phyloP scores from a whole-genome alignment of 2,888 invertebrate species.

The Ceriagrion tenellum region DNA sequence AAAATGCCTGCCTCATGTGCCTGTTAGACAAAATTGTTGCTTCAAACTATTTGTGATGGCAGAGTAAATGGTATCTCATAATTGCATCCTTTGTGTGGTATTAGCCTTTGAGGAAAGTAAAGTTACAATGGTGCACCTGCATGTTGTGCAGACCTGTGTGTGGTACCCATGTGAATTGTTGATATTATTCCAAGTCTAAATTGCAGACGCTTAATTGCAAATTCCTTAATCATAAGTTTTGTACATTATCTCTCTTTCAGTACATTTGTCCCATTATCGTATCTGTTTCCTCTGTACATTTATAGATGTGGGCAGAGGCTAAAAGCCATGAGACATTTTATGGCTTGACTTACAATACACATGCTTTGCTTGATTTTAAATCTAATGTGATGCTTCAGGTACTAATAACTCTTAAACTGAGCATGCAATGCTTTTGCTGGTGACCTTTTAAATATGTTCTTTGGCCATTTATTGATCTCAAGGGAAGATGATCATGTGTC shows the following conservation, averaged over 20 bases:
- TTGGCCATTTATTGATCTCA: not conserved
- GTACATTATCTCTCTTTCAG: not conserved
- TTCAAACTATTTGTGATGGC: not conserved
- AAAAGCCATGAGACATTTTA: not conserved
- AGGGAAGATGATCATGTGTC: not conserved
- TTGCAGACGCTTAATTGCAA: not conserved
- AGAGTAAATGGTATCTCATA: not conserved
- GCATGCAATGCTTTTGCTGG: slow-evolving; percentile 46
- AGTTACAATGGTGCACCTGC: not conserved
- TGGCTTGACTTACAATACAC: not conserved
- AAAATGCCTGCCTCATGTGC: not conserved
- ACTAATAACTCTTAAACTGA: not conserved
- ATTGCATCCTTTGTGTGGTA: not conserved
- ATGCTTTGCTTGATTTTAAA: slow-evolving; percentile 42
- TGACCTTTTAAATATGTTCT: not conserved
- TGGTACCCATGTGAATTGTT: not conserved
- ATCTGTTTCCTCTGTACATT: not conserved
- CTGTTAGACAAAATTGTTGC: not conserved
- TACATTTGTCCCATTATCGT: not conserved
- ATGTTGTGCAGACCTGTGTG: slow-evolving; percentile 1
- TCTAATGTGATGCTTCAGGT: not conserved
- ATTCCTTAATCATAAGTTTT: not conserved
- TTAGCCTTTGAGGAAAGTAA: not conserved
- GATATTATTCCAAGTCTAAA: not conserved
- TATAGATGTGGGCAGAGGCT: not conserved